phyloP scores from a whole-genome alignment of 2,113 vertebrate species.

The Mionectes macconnelli region DNA sequence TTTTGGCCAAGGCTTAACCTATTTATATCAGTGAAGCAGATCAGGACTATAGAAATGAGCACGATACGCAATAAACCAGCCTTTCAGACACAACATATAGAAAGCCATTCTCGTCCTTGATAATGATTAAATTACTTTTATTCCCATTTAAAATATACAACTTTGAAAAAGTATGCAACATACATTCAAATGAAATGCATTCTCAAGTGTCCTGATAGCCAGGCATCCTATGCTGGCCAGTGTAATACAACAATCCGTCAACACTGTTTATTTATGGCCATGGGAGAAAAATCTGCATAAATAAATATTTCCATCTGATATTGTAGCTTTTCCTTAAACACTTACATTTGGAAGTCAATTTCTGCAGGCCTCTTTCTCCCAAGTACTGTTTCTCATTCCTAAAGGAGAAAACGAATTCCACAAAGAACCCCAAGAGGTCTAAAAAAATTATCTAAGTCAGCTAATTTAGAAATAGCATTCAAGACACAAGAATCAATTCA shows the following conservation, averaged over 20 bases:
- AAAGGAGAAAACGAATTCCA: neutral
- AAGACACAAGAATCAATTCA: neutral
- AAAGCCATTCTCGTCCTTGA: neutral
- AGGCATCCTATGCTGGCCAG: neutral
- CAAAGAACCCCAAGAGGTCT: neutral
- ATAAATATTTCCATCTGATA: neutral
- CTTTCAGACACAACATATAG: neutral
- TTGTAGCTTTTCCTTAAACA: neutral
- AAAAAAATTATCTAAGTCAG: neutral
- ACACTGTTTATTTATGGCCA: neutral
- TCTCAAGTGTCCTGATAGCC: neutral
- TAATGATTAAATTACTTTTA: slow-evolving; percentile 40
- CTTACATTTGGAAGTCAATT: neutral
- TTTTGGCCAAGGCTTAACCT: neutral
- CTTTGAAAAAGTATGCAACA: slow-evolving; percentile 28
- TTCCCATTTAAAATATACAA: slow-evolving; percentile 59
- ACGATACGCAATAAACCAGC: neutral
- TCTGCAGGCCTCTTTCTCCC: neutral
- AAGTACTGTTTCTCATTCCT: neutral
- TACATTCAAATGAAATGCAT: slow-evolving; percentile 46
- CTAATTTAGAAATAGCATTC: slow-evolving; percentile 14
- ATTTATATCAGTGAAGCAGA: neutral
- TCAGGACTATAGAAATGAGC: neutral
- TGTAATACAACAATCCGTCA: neutral
- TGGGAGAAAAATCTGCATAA: neutral